A percentile compares a stretch with the other conserved stretches of the same genome.
Conservation (phyloP, 2,797 vertebrate species). For the Tachyglossus aculeatus region DNA sequence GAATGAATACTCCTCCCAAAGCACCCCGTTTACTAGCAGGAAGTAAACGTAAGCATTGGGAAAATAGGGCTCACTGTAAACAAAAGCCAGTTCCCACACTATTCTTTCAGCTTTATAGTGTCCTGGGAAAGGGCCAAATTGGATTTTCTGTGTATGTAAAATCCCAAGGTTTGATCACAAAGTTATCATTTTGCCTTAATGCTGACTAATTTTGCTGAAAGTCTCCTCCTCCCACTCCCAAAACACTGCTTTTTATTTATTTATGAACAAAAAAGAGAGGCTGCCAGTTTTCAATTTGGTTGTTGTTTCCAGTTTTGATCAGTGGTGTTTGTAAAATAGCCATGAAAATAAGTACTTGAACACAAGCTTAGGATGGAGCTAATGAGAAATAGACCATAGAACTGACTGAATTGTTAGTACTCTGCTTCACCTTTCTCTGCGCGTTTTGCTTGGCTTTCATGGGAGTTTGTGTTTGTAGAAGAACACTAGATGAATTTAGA, state of each 20-base stretch:
- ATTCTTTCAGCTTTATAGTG: conserved; percentile 4
- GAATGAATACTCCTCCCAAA: too few relatives aligned
- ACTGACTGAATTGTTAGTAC: too few relatives aligned
- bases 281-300: neutral
- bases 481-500: too few relatives aligned
- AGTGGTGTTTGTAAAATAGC: neutral
- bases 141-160: conserved; percentile 17
- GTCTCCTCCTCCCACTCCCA: neutral
- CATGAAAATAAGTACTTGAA: too few relatives aligned
- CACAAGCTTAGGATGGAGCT: too few relatives aligned
- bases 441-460: too few relatives aligned
- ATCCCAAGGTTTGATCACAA: neutral
- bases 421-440: too few relatives aligned
- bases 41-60: neutral
- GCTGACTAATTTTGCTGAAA: conserved; percentile 10
- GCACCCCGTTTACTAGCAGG: too few relatives aligned
- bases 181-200: neutral
- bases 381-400: too few relatives aligned
- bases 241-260: conserved; percentile 27
- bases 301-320: neutral
- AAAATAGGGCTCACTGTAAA: too few relatives aligned
- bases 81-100: conserved; percentile 30
- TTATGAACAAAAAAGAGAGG: neutral
- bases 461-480: too few relatives aligned
- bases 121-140: conserved; percentile 1